A percentile compares a stretch with the other conserved stretches of the same genome.
Conservation (phyloP, 2,113 vertebrate species). For the Holacanthus passer region DNA sequence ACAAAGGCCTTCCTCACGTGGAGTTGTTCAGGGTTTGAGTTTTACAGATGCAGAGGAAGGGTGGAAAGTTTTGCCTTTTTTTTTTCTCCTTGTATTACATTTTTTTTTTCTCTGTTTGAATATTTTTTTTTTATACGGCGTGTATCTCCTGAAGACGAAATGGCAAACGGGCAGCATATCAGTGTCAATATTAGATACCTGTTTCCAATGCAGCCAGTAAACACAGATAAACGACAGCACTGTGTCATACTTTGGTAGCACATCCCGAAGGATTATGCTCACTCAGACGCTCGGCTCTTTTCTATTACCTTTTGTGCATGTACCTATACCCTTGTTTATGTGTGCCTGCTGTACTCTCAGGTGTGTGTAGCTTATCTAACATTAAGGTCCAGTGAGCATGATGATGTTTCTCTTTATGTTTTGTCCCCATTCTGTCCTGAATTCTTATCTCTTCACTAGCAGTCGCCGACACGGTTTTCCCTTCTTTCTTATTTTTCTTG, state of each 20-base stretch:
- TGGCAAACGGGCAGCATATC: constrained; percentile 34
- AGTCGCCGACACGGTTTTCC: not conserved
- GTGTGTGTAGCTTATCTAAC: constrained; percentile 60
- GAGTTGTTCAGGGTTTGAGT: not conserved
- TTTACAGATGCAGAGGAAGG: not conserved
- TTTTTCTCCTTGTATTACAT: not conserved
- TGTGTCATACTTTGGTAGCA: constrained; percentile 29
- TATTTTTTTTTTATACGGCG: not conserved
- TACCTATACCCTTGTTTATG: constrained; percentile 34
- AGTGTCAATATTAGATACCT: constrained; percentile 58
- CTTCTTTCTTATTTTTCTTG: not conserved
- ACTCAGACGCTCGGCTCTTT: constrained; percentile 17
- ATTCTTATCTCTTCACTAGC: constrained; percentile 42
- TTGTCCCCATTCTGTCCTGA: constrained; percentile 68
- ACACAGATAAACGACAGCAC: constrained; percentile 67
- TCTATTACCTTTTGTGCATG: constrained; percentile 13
- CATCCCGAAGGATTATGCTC: constrained; percentile 57
- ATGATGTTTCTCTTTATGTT: constrained; percentile 65
- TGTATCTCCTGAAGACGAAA: constrained; percentile 31
- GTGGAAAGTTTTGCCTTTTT: not conserved
- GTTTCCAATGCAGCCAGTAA: constrained; percentile 54
- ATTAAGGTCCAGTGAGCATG: constrained; percentile 70
- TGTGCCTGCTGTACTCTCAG: constrained; percentile 20
- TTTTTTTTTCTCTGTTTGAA: not conserved
- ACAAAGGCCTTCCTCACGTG: constrained; percentile 21